Evolutionary conservation across 2,888 invertebrate genomes (phyloP).

Genomic region (Coelopa pilipes): DNA sequence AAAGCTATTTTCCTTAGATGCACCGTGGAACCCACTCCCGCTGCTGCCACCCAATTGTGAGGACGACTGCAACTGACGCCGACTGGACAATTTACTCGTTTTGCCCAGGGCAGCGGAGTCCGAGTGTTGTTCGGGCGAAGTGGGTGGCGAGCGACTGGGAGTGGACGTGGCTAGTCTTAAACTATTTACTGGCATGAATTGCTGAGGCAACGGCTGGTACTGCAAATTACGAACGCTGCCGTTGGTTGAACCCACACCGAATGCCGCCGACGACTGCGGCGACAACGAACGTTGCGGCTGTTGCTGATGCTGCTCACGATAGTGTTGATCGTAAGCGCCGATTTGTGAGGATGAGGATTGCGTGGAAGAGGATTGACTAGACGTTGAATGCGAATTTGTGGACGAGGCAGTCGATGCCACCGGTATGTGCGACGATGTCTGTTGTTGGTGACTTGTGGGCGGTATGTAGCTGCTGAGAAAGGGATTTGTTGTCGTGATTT

Average conservation of each 20-base stretch:
- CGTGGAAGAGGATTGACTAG: slow-evolving; percentile 60
- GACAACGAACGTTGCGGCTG: slow-evolving; percentile 34
- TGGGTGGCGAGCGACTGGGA: slow-evolving; percentile 42
- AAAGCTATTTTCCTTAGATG: slow-evolving; percentile 45
- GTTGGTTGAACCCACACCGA: slow-evolving; percentile 47
- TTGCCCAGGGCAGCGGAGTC: slow-evolving; percentile 34
- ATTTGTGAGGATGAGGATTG: slow-evolving; percentile 32
- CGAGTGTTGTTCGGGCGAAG: slow-evolving; percentile 44
- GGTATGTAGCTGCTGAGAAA: slow-evolving; percentile 62
- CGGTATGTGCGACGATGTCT: slow-evolving; percentile 48
- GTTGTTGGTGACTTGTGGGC: slow-evolving; percentile 18
- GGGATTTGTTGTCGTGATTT: slow-evolving; percentile 58
- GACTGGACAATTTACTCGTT: slow-evolving; percentile 49
- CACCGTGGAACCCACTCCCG: slow-evolving; percentile 25
- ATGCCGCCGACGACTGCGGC: slow-evolving; percentile 50
- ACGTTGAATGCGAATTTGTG: slow-evolving; percentile 59
- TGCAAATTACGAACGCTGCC: slow-evolving; percentile 48
- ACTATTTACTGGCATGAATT: slow-evolving; percentile 44
- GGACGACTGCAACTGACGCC: slow-evolving; percentile 44
- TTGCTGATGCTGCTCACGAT: slow-evolving; percentile 14
- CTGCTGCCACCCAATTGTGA: slow-evolving; percentile 38
- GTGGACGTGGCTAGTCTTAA: slow-evolving; percentile 38
- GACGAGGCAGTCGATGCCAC: slow-evolving; percentile 46
- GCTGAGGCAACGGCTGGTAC: slow-evolving; percentile 58
- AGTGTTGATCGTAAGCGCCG: background rate